phyloP scores from a whole-genome alignment of 2,888 invertebrate species.

The Drosophila hamatofila region DNA sequence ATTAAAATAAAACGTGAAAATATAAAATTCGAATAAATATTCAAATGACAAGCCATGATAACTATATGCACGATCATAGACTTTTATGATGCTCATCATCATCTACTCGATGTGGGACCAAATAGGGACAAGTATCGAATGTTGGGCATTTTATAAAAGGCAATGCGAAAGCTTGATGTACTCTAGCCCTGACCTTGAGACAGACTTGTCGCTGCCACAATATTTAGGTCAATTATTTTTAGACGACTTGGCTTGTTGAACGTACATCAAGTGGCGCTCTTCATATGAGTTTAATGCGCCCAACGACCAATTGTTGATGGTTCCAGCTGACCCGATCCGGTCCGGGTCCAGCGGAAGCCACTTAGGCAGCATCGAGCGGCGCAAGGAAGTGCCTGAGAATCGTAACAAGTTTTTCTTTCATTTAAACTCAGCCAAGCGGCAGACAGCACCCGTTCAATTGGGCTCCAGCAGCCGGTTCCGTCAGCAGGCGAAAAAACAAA shows the following conservation, averaged over 20 bases:
- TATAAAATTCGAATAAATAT: slow-evolving; percentile 42
- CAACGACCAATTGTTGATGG: slow-evolving; percentile 65
- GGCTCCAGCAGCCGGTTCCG: slow-evolving; percentile 58
- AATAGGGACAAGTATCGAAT: slow-evolving; percentile 31
- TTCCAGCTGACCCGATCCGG: slow-evolving; percentile 1
- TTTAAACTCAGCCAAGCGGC: slow-evolving; percentile 71
- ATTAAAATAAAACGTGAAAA: slow-evolving; percentile 19
- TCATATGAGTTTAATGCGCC: slow-evolving; percentile 38
- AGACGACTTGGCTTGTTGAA: slow-evolving; percentile 45
- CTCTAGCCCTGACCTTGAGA: slow-evolving; percentile 47
- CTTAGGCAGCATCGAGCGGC: slow-evolving; percentile 44
- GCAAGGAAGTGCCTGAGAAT: slow-evolving; percentile 72
- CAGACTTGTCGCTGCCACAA: slow-evolving; percentile 58
- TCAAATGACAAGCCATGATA: slow-evolving; percentile 54
- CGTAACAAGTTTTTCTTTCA: slow-evolving; percentile 79
- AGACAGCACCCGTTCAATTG: slow-evolving; percentile 39
- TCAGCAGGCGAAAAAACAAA: slow-evolving; percentile 29
- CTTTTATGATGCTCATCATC: slow-evolving; percentile 22
- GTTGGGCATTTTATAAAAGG: slow-evolving; percentile 31
- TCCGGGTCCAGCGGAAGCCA: slow-evolving; percentile 57
- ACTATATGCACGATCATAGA: background rate
- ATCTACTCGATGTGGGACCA: slow-evolving; percentile 9
- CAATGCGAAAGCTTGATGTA: slow-evolving; percentile 30
- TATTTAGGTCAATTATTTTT: slow-evolving; percentile 75
- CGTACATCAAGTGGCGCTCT: slow-evolving; percentile 59